Base-by-base conservation (phyloP, 1,140 invertebrate species). In the Teleopsis dalmanni region DNA sequence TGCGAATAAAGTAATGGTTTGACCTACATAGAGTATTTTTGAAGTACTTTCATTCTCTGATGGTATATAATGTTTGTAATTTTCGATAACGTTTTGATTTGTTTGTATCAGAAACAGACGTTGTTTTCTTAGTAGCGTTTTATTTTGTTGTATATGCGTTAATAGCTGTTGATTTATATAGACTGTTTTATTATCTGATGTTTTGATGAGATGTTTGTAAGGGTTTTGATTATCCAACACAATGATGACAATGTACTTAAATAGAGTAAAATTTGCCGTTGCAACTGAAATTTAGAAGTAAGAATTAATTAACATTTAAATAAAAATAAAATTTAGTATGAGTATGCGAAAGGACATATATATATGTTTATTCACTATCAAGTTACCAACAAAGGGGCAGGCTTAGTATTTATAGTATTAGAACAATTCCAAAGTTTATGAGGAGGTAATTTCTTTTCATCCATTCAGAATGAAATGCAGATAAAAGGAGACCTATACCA, bases 211-310 rank as follows among this genome's bases (percentile, higher is more conserved):
- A 10, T 37, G 13, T 18, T 18, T 34, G 23, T 26, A 21, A 11
- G 4, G 9, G 31, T 31, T 36, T 27, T 19, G n/a, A 26, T 47
- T 47, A 13, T 47, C 45, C 45, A 47, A 19, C 11, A 47, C 34
- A 5, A 47, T 21, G 3, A 47, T n/a, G 11, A 3, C 21, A 22
- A 47, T 35, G 16, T 47, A 47, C 7, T 26, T 10, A 16, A 37
- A 47, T 3, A 36, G n/a, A 11, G 18, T 22, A 37, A 47, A 47
- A 37, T 37, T 26, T n/a, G n/a, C n/a, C n/a, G n/a, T n/a, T n/a
- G n/a, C n/a, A n/a, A n/a, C n/a, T n/a, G n/a, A n/a, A n/a, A n/a
- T n/a, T n/a, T n/a, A n/a, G n/a, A n/a, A n/a, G n/a, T n/a, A n/a
- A n/a, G n/a, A n/a, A n/a, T n/a, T n/a, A n/a, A n/a, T n/a, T n/a